Conservation (phyloP, 2,113 vertebrate genomes). For the Passer domesticus region DNA sequence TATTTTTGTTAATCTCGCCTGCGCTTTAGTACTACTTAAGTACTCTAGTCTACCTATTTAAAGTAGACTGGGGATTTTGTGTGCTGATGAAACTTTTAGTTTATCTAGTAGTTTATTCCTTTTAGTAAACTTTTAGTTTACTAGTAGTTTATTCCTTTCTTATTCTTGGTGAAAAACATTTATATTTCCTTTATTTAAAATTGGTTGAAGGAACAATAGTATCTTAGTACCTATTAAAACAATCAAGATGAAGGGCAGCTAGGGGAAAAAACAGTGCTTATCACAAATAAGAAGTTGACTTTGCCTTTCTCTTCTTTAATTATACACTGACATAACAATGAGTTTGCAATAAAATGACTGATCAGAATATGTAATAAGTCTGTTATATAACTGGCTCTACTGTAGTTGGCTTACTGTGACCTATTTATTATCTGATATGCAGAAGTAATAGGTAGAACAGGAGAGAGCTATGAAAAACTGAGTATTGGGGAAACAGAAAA, state of each 20-base stretch:
- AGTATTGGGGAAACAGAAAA: background rate
- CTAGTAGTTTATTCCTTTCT: background rate
- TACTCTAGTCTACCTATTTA: background rate
- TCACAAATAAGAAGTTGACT: background rate
- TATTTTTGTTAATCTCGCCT: background rate
- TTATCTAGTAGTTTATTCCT: background rate
- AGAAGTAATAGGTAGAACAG: background rate
- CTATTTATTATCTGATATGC: background rate
- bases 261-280: background rate
- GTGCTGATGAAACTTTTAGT: background rate
- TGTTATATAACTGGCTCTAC: background rate
- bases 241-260: background rate
- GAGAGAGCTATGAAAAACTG: background rate
- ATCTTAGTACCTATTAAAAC: background rate
- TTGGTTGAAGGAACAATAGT: background rate
- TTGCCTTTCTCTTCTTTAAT: background rate
- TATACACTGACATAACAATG: background rate
- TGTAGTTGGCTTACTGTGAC: background rate
- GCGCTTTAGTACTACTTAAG: background rate
- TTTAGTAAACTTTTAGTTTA: background rate
- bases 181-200: background rate
- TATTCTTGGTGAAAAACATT: background rate
- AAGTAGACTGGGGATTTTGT: background rate
- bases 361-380: background rate
- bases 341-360: background rate